Evolutionary conservation across 2,797 vertebrate species (phyloP).

Genomic region (Periparus ater): DNA sequence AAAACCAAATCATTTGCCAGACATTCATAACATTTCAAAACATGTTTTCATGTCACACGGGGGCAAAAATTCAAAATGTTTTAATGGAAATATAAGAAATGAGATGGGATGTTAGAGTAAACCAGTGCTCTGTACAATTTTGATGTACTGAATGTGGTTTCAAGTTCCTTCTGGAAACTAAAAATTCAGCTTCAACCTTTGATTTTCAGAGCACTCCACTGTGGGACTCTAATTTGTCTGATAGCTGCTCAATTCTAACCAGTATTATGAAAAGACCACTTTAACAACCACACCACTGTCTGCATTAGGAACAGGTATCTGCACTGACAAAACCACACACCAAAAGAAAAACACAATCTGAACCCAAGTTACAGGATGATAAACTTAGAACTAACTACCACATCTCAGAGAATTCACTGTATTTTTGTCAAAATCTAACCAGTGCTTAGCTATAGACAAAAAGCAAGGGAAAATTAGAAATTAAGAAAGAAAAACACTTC

Average conservation of each 20-base stretch:
- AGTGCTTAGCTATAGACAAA: background rate
- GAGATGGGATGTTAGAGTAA: background rate
- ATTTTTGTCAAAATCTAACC: background rate
- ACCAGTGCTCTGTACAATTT: background rate
- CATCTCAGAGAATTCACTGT: background rate
- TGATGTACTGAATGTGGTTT: background rate
- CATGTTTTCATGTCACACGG: background rate
- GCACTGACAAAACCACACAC: background rate
- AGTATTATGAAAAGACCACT: background rate
- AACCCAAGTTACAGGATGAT: background rate
- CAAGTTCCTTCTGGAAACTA: background rate
- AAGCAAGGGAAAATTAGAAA: background rate
- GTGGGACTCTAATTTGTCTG: background rate
- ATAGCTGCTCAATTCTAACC: background rate
- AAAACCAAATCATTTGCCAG: conserved; percentile 14
- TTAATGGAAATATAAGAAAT: conserved; percentile 24
- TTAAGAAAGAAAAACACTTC: background rate
- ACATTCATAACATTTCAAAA: conserved; percentile 44
- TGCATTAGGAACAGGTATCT: background rate
- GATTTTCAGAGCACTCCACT: background rate
- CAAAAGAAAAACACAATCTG: background rate
- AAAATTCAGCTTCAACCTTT: background rate
- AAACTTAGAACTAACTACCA: background rate
- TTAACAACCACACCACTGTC: background rate
- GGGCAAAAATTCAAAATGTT: conserved; percentile 11